These are phyloP conservation scores for Teleogryllus occipitalis DNA, from an alignment of 1,140 invertebrate genomes.

Conservation along the genomic window DNA sequence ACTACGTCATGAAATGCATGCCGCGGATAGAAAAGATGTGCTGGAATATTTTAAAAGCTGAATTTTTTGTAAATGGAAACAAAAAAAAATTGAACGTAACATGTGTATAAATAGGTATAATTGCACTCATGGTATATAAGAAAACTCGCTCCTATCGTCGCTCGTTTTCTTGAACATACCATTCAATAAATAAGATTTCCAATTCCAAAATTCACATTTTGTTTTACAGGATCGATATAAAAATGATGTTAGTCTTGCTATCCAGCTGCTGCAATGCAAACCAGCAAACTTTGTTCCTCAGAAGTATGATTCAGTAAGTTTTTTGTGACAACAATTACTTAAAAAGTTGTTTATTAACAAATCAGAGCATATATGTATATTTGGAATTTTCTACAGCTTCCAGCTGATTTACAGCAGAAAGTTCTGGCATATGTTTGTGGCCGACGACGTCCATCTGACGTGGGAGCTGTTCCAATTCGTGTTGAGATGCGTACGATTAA, in stretches of 20 bases:
- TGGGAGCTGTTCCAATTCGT: slow-evolving; percentile 11
- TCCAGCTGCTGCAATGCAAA: slow-evolving; percentile 89
- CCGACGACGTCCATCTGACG: slow-evolving; percentile 44
- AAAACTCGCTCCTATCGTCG: too few relatives aligned
- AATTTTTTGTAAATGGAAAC: too few relatives aligned
- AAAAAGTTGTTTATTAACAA: background rate
- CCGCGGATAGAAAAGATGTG: too few relatives aligned
- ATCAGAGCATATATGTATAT: background rate
- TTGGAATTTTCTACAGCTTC: slow-evolving; percentile 56
- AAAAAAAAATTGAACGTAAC: too few relatives aligned
- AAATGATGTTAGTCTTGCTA: slow-evolving; percentile 88
- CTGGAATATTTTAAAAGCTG: too few relatives aligned
- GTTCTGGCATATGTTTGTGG: slow-evolving; percentile 66
- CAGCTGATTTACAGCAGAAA: slow-evolving; percentile 81
- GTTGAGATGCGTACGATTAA: slow-evolving; percentile 46
- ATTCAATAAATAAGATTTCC: too few relatives aligned
- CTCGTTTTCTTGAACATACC: too few relatives aligned
- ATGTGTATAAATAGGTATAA: too few relatives aligned
- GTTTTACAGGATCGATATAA: slow-evolving; percentile 80
- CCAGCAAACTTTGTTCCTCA: slow-evolving; percentile 90
- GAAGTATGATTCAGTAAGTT: slow-evolving; percentile 79
- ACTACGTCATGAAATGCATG: too few relatives aligned
- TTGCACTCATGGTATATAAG: too few relatives aligned
- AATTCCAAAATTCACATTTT: slow-evolving; percentile 20
- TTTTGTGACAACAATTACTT: background rate